Percentiles rank a stretch among this genome's conserved stretches.
These are phyloP conservation scores for Scotopteryx bipunctaria DNA, from an alignment of 2,888 invertebrate genomes.

Conservation along the genomic window DNA sequence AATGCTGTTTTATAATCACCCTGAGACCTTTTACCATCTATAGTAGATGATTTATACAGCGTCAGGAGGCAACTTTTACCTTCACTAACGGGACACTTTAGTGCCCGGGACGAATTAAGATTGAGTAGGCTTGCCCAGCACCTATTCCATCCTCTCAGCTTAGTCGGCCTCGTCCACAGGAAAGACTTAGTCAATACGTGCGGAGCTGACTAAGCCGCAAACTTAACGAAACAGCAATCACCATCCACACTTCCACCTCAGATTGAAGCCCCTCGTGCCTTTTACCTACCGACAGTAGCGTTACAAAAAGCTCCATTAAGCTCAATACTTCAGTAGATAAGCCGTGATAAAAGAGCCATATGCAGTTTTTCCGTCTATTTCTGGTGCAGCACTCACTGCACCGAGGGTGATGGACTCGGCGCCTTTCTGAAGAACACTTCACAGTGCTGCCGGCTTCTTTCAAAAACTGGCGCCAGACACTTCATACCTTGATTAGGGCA, in stretches of 20 bases:
- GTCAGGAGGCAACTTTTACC: too few species aligned
- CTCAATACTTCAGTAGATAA: constrained; percentile 41
- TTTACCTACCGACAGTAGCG: constrained; percentile 13
- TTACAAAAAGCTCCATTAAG: constrained; percentile 48
- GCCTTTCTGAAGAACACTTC: constrained; percentile 53
- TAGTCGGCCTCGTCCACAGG: too few species aligned
- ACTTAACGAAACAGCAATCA: not conserved
- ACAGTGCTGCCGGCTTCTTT: constrained; percentile 45
- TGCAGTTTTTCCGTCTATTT: constrained; percentile 75
- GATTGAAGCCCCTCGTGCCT: not conserved
- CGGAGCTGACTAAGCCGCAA: too few species aligned
- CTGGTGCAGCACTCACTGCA: constrained; percentile 40
- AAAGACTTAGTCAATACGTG: too few species aligned
- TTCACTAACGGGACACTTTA: too few species aligned
- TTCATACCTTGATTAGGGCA: constrained; percentile 47
- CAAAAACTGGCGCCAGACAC: constrained; percentile 60
- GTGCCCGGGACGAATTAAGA: too few species aligned
- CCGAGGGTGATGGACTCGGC: constrained; percentile 59
- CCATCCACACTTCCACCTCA: not conserved
- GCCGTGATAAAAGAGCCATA: constrained; percentile 60
- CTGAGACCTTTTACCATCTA: too few species aligned
- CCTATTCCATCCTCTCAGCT: too few species aligned
- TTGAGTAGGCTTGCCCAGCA: too few species aligned
- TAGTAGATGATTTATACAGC: too few species aligned
- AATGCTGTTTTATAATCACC: too few species aligned